Percentiles rank a stretch among this genome's conserved stretches.
Conservation (phyloP, 2,113 vertebrate species). For the Sterrhoptilus dennistouni region DNA sequence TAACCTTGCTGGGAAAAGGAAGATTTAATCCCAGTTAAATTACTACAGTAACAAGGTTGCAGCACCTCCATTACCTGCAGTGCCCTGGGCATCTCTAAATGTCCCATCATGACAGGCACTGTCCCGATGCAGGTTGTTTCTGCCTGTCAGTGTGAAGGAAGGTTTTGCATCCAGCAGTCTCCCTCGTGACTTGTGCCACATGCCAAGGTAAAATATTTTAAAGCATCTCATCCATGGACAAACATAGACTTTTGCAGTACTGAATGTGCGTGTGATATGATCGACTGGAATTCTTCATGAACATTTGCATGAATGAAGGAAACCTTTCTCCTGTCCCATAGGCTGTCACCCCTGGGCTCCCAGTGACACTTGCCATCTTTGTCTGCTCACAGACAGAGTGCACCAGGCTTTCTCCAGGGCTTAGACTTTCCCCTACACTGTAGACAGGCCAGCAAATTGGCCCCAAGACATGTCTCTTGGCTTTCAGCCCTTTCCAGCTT, state of each 20-base stretch:
- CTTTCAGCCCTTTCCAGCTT: slow-evolving; percentile 23
- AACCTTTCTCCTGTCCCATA: not conserved
- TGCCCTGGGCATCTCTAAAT: not conserved
- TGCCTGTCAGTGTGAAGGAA: not conserved
- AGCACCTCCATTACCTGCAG: not conserved
- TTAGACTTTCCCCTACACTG: not conserved
- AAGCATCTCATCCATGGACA: not conserved
- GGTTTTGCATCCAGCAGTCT: not conserved
- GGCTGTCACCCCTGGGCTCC: not conserved
- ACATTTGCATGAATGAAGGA: not conserved
- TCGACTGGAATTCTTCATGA: rapidly evolving
- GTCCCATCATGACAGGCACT: not conserved
- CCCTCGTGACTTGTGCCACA: not conserved
- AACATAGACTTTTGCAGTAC: not conserved
- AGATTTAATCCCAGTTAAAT: not conserved
- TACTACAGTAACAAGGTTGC: not conserved
- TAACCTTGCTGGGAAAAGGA: not conserved
- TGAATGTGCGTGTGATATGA: not conserved
- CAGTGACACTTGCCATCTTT: not conserved
- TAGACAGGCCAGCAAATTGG: slow-evolving; percentile 15
- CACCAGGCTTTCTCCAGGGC: not conserved
- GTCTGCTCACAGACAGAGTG: not conserved
- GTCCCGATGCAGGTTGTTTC: not conserved
- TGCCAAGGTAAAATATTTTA: not conserved
- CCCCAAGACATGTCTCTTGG: slow-evolving; percentile 18